Base-by-base conservation (phyloP, 2,888 invertebrate species). In the Troides aeacus region DNA sequence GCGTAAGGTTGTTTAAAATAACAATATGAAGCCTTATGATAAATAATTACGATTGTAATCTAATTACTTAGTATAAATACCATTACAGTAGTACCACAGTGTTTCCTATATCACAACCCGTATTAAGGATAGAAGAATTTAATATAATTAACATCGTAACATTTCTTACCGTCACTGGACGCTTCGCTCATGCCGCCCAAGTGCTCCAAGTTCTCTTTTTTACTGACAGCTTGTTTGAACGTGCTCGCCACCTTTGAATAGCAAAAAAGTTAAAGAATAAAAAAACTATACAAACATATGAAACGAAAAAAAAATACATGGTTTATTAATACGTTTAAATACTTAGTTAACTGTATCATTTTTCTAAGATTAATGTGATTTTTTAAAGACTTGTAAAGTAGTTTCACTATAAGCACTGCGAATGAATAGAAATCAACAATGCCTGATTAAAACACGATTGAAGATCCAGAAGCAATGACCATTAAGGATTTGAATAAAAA, bases 141-240 rank as follows among this genome's bases (percentile, higher is more conserved):
- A 50, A 50, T 50, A 15, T 50, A 50, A 50, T 50, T 17, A 17
- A 17, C 15, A 18, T 50, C 15, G 50, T 50, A 57, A 23, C 57
- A 57, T 57, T 57, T 74, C 78, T 80, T 74, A 81, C 98, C 98
- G 88, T 97, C 98, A 78, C 97, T 97, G 30, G 98, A 98, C 8
- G 97, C 97, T 82, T 97, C 96, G 18, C 98, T 98, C 93, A 97
- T 98, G 23, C 99, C 99, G 21, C 98, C 98, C 71, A 97, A 91
- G 24, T 97, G 97, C 87, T 98, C 97, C 72, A 99, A 93, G 81
- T 98, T 98, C 85, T 97, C 97, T 84, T 97, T 96, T 91, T 97
- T 97, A 76, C 97, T 97, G 72, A 98, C 97, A 69, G 96, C 96
- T 83, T 97, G 97, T 89, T 98, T 98, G 91, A 99, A 99, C 76